phyloP scores from a whole-genome alignment of 2,797 vertebrate species.

The Acropternis orthonyx region DNA sequence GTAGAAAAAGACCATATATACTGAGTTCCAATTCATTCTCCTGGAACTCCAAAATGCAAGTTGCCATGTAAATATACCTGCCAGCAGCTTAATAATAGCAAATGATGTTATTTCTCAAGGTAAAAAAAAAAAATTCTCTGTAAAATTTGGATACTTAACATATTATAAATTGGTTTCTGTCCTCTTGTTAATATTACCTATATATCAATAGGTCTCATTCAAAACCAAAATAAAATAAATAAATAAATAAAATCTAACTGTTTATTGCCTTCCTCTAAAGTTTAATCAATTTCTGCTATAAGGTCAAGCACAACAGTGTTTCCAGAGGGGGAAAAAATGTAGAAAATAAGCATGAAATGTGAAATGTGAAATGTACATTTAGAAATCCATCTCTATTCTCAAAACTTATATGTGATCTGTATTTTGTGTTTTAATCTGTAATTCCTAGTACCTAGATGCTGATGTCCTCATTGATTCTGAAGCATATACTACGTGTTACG shows the following conservation, averaged over 20 bases:
- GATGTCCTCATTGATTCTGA: not conserved
- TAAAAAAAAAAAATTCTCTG: not conserved
- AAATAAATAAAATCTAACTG: not conserved
- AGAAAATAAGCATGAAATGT: not conserved
- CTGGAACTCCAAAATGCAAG: slow-evolving; percentile 27
- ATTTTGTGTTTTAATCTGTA: not conserved
- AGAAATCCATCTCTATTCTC: not conserved
- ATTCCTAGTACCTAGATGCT: not conserved
- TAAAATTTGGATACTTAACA: not conserved
- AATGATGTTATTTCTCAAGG: slow-evolving; percentile 4
- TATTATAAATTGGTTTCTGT: not conserved
- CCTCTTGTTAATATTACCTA: not conserved
- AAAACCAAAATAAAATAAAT: not conserved
- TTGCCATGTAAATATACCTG: slow-evolving; percentile 30
- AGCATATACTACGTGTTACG: not conserved
- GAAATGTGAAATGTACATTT: not conserved
- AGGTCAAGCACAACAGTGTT: not conserved
- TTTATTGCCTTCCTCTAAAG: not conserved
- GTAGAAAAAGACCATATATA: not conserved
- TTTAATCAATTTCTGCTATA: not conserved
- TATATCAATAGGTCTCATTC: not conserved
- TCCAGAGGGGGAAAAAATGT: not conserved
- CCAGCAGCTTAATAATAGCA: slow-evolving; percentile 27
- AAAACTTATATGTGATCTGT: not conserved
- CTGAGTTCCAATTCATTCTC: slow-evolving; percentile 12